These are phyloP conservation scores for Leptodactylus fallax DNA, from an alignment of 2,797 vertebrate species.

Conservation along the genomic window DNA sequence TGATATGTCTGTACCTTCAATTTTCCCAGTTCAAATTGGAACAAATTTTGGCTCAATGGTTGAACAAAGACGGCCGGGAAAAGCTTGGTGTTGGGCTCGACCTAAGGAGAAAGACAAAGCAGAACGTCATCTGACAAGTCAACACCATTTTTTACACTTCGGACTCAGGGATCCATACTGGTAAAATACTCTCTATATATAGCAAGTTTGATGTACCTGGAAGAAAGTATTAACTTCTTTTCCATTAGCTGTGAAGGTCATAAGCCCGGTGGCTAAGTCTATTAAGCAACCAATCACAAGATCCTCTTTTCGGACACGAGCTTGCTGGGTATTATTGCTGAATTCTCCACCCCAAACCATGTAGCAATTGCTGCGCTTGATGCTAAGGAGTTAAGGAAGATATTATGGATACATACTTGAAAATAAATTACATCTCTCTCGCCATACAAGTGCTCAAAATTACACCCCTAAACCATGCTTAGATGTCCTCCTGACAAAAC, in stretches of 20 bases:
- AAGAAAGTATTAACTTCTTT: constrained; percentile 95
- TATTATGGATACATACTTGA: neutral
- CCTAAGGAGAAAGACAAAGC: constrained; percentile 71
- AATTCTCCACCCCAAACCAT: constrained; percentile 96
- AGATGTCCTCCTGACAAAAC: neutral
- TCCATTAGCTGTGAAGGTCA: constrained; percentile 93
- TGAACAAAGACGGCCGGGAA: constrained; percentile 89
- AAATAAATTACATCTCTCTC: neutral
- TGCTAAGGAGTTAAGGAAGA: constrained; percentile 73
- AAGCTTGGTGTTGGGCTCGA: constrained; percentile 96
- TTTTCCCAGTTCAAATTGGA: constrained; percentile 92
- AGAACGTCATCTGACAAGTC: neutral
- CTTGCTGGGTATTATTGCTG: constrained; percentile 85
- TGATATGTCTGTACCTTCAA: constrained; percentile 80
- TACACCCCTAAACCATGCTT: neutral
- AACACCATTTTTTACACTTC: neutral
- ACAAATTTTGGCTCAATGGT: constrained; percentile 87
- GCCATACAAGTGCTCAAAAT: neutral
- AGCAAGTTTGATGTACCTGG: constrained; percentile 78
- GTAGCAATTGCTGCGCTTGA: constrained; percentile 95
- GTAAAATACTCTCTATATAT: neutral
- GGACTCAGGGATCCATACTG: neutral
- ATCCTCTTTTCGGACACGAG: constrained; percentile 89
- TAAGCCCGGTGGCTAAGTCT: constrained; percentile 90
- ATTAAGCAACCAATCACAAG: constrained; percentile 91